Evolutionary conservation across 2,888 invertebrate species (phyloP), one percentile per base, ranked within the genome.

Genomic region (Rhagium mordax): DNA sequence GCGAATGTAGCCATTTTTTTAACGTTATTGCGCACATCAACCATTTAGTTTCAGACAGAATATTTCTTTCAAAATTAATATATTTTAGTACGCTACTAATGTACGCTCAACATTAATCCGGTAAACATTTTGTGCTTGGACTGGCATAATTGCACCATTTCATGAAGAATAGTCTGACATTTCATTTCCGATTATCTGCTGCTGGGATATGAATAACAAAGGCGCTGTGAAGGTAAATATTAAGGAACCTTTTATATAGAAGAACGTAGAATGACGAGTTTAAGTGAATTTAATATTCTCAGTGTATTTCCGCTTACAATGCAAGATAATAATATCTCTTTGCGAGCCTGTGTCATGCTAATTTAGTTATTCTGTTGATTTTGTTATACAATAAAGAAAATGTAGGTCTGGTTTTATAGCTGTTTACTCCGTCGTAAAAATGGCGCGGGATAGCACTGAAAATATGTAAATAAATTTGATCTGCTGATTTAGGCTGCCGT

Each of bases 201-300:
- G n/a, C 41, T 41, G 41, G 41, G 41, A 41, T 41, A 41, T 41
- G 41, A 41, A 41, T 41, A n/a, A 41, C 41, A 41, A 41, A 41
- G n/a, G n/a, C n/a, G 4, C n/a, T 41, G n/a, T 10, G 20, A 24
- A 53, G 53, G 53, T 53, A 53, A 53, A 53, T n/a, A n/a, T 20
- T 53, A 20, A 53, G 24, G 21, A 21, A 13, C 21, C 53, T 24
- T 24, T 13, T 53, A n/a, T 53, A 24, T 5, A 21, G 13, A 21
- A 20, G 21, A 53, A 53, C 20, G 53, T n/a, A 20, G 51, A 51
- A 20, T 51, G 20, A 51, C 41, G 21, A 53, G 53, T 53, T 53
- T 53, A 53, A 41, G 41, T 41, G 41, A 41, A 41, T 41, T 41
- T 41, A 41, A 41, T 41, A 41, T 41, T 41, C 41, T 41, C 41